These are phyloP conservation scores for Mya arenaria DNA, from an alignment of 1,140 invertebrate species.

Conservation along the genomic window DNA sequence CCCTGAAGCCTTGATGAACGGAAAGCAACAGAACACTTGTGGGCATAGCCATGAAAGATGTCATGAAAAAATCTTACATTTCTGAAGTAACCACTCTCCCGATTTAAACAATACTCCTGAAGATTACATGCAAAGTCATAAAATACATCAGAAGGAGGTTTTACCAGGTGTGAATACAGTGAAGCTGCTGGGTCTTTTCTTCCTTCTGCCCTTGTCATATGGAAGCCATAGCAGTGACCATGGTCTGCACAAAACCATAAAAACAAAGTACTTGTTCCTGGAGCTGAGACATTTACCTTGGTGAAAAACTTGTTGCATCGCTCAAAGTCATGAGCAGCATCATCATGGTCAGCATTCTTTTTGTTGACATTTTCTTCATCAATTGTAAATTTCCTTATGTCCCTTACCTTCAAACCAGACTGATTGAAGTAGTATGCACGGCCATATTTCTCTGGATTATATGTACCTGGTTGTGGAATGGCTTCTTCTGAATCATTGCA, in stretches of 20 bases:
- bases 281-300: slow-evolving; percentile 22
- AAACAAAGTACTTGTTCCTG: slow-evolving; percentile 49
- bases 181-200: slow-evolving; percentile 59
- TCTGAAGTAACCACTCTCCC: slow-evolving; percentile 54
- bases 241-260: slow-evolving; percentile 58
- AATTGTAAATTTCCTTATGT: slow-evolving; percentile 47
- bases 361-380: not conserved
- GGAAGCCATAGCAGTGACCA: slow-evolving; percentile 60
- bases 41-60: slow-evolving; percentile 56
- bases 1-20: slow-evolving; percentile 43
- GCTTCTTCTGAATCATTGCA: slow-evolving; percentile 14
- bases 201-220: slow-evolving; percentile 55
- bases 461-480: slow-evolving; percentile 37
- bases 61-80: slow-evolving; percentile 57
- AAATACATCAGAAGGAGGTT: slow-evolving; percentile 51
- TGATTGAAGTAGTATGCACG: slow-evolving; percentile 55
- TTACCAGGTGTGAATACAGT: slow-evolving; percentile 49
- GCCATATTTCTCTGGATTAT: slow-evolving; percentile 59
- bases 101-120: slow-evolving; percentile 58
- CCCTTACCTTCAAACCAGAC: slow-evolving; percentile 19
- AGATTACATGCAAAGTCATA: slow-evolving; percentile 59
- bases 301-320: slow-evolving; percentile 27
- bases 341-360: slow-evolving; percentile 50
- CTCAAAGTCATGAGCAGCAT: slow-evolving; percentile 36
- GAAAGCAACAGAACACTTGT: slow-evolving; percentile 56